Evolutionary conservation across 2,888 invertebrate species (phyloP).

Genomic region (Disparrhopalites patrizii): DNA sequence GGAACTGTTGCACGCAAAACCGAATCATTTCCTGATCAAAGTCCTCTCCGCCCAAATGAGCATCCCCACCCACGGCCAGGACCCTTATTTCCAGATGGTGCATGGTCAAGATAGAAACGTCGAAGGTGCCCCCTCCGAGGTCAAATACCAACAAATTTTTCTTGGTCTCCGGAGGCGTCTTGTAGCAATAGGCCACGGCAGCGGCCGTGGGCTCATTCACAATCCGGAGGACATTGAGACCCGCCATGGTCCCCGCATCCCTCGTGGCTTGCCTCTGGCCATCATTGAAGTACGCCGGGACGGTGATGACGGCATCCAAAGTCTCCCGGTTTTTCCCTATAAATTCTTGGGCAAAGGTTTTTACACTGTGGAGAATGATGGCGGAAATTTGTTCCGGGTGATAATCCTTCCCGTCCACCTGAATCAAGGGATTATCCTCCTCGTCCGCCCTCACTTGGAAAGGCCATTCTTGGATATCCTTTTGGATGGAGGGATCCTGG

Average conservation of each 20-base stretch:
- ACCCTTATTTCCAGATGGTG: too few relatives aligned
- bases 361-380: slow-evolving; percentile 79
- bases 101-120: slow-evolving; percentile 65
- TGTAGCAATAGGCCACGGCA: slow-evolving; percentile 73
- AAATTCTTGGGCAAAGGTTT: slow-evolving; percentile 82
- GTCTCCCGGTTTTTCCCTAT: slow-evolving; percentile 71
- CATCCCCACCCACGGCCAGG: too few relatives aligned
- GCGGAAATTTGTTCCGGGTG: slow-evolving; percentile 61
- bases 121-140: slow-evolving; percentile 65
- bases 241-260: too few relatives aligned
- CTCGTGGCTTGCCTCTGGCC: too few relatives aligned
- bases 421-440: slow-evolving; percentile 53
- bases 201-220: slow-evolving; percentile 89
- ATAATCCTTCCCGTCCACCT: slow-evolving; percentile 55
- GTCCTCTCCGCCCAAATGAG: too few relatives aligned
- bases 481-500: too few relatives aligned
- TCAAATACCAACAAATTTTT: slow-evolving; percentile 62
- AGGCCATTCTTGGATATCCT: slow-evolving; percentile 91
- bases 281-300: slow-evolving; percentile 73
- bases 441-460: slow-evolving; percentile 74
- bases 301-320: slow-evolving; percentile 70
- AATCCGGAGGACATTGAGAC: slow-evolving; percentile 83
- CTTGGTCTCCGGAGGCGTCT: too few relatives aligned
- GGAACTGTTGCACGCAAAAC: too few relatives aligned
- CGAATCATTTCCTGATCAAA: too few relatives aligned